Evolutionary conservation across 1,140 invertebrate genomes (phyloP).

Genomic region (Hylaeus anthracinus): DNA sequence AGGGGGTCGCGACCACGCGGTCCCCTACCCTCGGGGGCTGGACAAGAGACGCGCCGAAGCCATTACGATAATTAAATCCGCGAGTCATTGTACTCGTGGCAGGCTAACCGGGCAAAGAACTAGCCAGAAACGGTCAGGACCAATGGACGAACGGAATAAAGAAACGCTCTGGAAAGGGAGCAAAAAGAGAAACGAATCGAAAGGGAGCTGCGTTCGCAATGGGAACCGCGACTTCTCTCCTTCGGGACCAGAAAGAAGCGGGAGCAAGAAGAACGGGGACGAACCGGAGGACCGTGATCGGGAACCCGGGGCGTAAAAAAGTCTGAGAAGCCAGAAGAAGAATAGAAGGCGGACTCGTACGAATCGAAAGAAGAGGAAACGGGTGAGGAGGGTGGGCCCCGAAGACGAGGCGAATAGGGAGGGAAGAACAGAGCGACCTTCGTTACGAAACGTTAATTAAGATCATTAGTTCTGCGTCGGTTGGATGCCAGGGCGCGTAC

Average conservation of each 20-base stretch:
- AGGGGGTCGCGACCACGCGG: no score
- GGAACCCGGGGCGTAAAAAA: conserved; percentile 21
- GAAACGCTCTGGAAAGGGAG: not conserved
- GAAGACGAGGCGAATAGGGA: not conserved
- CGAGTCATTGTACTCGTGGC: conserved; percentile 33
- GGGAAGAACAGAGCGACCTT: conserved; percentile 64
- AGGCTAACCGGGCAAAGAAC: conserved; percentile 1
- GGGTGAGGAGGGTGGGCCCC: not conserved
- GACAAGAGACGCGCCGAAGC: conserved; percentile 8
- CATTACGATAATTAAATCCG: conserved; percentile 52
- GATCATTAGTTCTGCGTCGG: conserved; percentile 77
- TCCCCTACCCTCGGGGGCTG: no score
- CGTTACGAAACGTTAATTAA: conserved; percentile 79
- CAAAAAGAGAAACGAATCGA: conserved; percentile 17
- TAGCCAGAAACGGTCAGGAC: conserved; percentile 30
- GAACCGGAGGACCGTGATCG: conserved; percentile 32
- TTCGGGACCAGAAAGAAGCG: conserved; percentile 32
- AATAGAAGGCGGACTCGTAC: conserved; percentile 14
- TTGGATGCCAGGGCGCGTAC: conserved; percentile 69
- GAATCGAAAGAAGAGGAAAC: conserved; percentile 28
- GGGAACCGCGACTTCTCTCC: conserved; percentile 40
- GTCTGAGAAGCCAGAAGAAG: conserved; percentile 5
- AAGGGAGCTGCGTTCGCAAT: conserved; percentile 3
- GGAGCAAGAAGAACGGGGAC: conserved; percentile 27
- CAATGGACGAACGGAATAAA: not conserved